Evolutionary conservation across 2,113 vertebrate species (phyloP).

Genomic region (Cygnus buccinator): DNA sequence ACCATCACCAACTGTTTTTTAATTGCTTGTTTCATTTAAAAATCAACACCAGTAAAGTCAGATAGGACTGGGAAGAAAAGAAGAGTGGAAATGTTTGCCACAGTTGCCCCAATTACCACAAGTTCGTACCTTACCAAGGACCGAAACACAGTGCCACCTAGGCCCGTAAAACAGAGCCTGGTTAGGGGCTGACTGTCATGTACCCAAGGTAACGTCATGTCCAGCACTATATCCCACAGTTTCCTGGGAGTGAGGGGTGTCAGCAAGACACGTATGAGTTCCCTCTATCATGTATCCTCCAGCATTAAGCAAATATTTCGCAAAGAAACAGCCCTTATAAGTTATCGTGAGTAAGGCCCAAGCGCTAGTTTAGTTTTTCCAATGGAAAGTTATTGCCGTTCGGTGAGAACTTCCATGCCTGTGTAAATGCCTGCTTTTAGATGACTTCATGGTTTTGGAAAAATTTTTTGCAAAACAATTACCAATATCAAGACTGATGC

Average conservation of each 20-base stretch:
- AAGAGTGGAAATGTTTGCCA: constrained; percentile 68
- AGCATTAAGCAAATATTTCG: constrained; percentile 56
- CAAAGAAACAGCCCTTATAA: not conserved
- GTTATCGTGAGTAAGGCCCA: not conserved
- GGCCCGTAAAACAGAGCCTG: constrained; percentile 86
- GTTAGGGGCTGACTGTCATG: constrained; percentile 99
- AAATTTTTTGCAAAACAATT: not conserved
- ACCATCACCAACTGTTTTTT: constrained; percentile 67
- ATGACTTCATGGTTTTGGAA: not conserved
- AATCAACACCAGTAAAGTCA: constrained; percentile 66
- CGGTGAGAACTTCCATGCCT: not conserved
- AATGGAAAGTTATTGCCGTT: not conserved
- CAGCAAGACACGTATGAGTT: constrained; percentile 87
- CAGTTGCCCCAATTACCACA: constrained; percentile 78
- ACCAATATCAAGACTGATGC: not conserved
- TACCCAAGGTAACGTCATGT: constrained; percentile 99
- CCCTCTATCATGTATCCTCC: constrained; percentile 90
- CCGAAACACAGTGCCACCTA: constrained; percentile 70
- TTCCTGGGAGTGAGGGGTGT: constrained; percentile 87
- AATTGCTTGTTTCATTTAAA: constrained; percentile 37
- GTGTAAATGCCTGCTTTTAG: not conserved
- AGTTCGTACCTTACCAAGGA: constrained; percentile 80
- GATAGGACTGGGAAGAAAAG: constrained; percentile 68
- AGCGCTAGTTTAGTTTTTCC: accelerated
- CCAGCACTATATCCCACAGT: constrained; percentile 96